Conservation (phyloP, 2,888 invertebrate species). For the Steinernema carpocapsae region DNA sequence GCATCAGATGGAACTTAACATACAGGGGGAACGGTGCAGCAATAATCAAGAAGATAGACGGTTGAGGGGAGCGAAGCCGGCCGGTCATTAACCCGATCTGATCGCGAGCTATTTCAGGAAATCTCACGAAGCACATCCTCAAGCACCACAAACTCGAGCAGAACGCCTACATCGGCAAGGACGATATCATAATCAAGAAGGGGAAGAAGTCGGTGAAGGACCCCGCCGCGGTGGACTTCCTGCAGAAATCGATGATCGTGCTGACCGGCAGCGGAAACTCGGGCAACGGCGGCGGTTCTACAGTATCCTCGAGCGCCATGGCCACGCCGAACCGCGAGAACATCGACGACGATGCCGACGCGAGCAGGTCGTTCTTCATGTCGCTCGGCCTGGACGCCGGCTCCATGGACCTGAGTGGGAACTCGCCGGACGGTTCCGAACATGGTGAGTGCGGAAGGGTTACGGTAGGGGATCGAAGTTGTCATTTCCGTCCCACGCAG, state of each 20-base stretch:
- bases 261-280: constrained; percentile 31
- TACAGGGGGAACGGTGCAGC: neutral
- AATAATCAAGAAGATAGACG: neutral
- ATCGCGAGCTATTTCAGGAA: constrained; percentile 56
- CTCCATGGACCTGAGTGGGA: constrained; percentile 45
- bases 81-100: constrained; percentile 1
- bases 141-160: constrained; percentile 69
- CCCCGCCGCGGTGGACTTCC: constrained; percentile 60
- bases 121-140: constrained; percentile 69
- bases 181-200: constrained; percentile 69
- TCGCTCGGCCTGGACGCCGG: constrained; percentile 49
- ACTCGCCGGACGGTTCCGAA: constrained; percentile 12
- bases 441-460: constrained; percentile 3
- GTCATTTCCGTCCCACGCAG: constrained; percentile 2
- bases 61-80: neutral
- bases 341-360: constrained; percentile 27
- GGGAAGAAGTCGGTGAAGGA: constrained; percentile 63
- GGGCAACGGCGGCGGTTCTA: neutral
- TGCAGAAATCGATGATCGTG: constrained; percentile 61
- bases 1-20: constrained; percentile 1
- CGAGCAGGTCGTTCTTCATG: constrained; percentile 40
- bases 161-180: constrained; percentile 66
- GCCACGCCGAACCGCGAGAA: constrained; percentile 31
- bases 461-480: constrained; percentile 25
- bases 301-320: neutral